A percentile compares a stretch with the other conserved stretches of the same genome.
Conservation (phyloP, 2,888 invertebrate genomes). For the Mythimna lalbum region DNA sequence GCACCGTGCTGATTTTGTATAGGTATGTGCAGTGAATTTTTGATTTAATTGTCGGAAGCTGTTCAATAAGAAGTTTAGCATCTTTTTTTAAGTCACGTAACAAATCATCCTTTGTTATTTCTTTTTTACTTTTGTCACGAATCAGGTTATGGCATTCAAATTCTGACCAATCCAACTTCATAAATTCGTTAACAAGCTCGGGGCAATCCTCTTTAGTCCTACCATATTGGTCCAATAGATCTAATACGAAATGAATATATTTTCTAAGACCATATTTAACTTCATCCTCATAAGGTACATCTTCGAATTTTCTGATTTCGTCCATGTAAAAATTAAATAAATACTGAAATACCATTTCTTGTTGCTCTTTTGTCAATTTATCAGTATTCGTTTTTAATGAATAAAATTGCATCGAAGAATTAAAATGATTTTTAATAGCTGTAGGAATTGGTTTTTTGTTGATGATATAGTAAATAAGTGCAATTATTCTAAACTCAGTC, state of each 20-base stretch:
- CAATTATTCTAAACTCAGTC: conserved; percentile 63
- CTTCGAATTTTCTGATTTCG: conserved; percentile 62
- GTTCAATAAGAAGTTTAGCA: conserved; percentile 34
- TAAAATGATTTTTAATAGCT: conserved; percentile 52
- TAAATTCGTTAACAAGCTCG: conserved; percentile 67
- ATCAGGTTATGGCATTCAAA: conserved; percentile 37
- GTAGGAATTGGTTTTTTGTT: conserved; percentile 68
- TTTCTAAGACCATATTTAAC: conserved; percentile 53
- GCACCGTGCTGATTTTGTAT: conserved; percentile 63
- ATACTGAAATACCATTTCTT: conserved; percentile 49
- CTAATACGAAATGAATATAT: conserved; percentile 58
- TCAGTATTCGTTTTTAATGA: conserved; percentile 30
- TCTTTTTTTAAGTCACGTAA: conserved; percentile 50
- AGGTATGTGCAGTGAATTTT: conserved; percentile 18
- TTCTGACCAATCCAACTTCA: conserved; percentile 64
- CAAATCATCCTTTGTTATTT: conserved; percentile 17
- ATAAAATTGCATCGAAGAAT: conserved; percentile 37
- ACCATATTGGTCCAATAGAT: conserved; percentile 63
- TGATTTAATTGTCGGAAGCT: conserved; percentile 39
- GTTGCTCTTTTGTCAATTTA: conserved; percentile 39
- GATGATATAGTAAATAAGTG: conserved; percentile 72
- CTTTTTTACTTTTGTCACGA: no score
- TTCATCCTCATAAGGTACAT: conserved; percentile 55
- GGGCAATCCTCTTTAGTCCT: conserved; percentile 72
- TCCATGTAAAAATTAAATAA: conserved; percentile 64